Conservation (phyloP, 2,888 invertebrate species). For the Parochlus steinenii region DNA sequence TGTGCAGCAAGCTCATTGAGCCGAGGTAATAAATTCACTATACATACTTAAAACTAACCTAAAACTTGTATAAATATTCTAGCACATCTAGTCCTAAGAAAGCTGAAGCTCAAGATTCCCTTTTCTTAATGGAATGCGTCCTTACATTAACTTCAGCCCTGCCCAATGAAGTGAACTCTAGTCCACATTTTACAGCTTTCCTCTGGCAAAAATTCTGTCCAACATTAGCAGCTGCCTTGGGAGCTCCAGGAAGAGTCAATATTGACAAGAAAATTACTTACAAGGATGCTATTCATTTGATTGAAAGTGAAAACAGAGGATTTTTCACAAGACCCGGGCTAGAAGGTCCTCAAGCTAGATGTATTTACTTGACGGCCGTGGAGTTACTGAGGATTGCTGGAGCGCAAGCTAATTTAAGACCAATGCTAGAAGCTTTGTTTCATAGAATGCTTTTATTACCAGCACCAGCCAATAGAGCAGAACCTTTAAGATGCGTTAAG, state of each 20-base stretch:
- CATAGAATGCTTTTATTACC: conserved; percentile 85
- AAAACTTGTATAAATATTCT: too few relatives aligned
- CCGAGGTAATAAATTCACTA: conserved; percentile 48
- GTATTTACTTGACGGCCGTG: conserved; percentile 74
- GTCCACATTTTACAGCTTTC: conserved; percentile 73
- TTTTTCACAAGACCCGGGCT: conserved; percentile 36
- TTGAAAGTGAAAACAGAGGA: conserved; percentile 30
- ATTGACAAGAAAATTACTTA: conserved; percentile 64
- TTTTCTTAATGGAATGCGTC: conserved; percentile 75
- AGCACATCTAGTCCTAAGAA: conserved; percentile 26
- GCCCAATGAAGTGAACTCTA: conserved; percentile 66
- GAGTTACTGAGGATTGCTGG: conserved; percentile 80
- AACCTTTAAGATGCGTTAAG: conserved; percentile 65
- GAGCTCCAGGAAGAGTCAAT: conserved; percentile 51
- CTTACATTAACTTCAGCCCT: conserved; percentile 68
- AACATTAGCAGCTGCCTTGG: conserved; percentile 69
- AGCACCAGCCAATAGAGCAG: conserved; percentile 66
- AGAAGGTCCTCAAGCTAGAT: conserved; percentile 72
- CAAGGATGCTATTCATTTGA: conserved; percentile 33
- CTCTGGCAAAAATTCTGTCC: conserved; percentile 90
- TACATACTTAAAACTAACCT: too few relatives aligned
- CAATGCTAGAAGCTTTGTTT: conserved; percentile 83
- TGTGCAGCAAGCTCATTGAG: conserved; percentile 71
- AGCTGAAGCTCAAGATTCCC: conserved; percentile 29
- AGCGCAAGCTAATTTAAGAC: conserved; percentile 67